Evolutionary conservation across 2,113 vertebrate species (phyloP), one percentile per base, ranked within the genome.

Genomic region (Rattus rattus): DNA sequence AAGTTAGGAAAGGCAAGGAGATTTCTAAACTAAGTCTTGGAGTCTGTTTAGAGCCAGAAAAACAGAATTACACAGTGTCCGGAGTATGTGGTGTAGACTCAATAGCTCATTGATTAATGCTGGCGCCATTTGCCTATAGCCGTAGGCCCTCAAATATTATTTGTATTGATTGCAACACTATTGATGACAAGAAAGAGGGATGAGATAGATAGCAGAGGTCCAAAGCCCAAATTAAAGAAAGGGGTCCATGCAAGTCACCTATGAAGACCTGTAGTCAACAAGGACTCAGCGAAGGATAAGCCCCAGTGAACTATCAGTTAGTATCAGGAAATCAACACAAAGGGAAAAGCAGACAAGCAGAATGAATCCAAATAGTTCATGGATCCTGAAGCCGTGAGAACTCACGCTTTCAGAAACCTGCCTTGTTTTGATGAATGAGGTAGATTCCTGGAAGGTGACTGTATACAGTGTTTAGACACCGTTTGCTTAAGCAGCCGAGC

Each of bases 161-260:
- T 96, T 97, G 59, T 96, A 97, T 95, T 91, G 94, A 97, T 98
- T 98, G 81, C n/a, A 91, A 63, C 97, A 97, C 39, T 94, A 28
- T 83, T 96, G 94, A 94, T 97, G 96, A 94, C 89, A 96, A 94
- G 92, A 88, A 24, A 96, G 84, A 20, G 1, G 95, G 61, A 89
- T 12, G 8, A 90, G 75, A 94, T 73, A 92, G 28, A 61, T 97
- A 87, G 96, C 90, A 96, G 84, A 84, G 90, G 36, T 85, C 95
- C 94, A 97, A 92, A 77, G 12, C 26, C 47, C 59, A 85, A 79
- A 86, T 97, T 97, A 97, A 97, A 97, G 92, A 77, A 93, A 0
- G 0, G 39, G 84, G 33, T 88, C 93, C 81, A 91, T 33, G 83
- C 0, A 88, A 96, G 90, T 80, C 91, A 97, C 96, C 30, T 59